A percentile compares a stretch with the other conserved stretches of the same genome.
Evolutionary conservation across 2,888 invertebrate genomes (phyloP).

Genomic region (Cataglyphis albicans): DNA sequence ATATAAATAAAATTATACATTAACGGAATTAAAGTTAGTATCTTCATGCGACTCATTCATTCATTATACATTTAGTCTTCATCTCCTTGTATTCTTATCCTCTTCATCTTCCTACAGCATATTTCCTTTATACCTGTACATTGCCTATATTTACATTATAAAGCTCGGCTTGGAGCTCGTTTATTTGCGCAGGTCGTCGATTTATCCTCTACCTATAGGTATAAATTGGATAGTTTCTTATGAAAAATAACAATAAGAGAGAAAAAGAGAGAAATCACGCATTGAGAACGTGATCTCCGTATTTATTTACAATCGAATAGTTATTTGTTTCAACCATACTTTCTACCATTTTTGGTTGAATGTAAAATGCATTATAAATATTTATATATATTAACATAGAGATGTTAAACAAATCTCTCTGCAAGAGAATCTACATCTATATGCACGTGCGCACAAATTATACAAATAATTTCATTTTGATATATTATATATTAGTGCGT

Average conservation of each 20-base stretch:
- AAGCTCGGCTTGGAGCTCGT: slow-evolving; percentile 55
- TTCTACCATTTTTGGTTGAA: slow-evolving; percentile 58
- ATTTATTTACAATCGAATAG: slow-evolving; percentile 74
- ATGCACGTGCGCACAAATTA: slow-evolving; percentile 30
- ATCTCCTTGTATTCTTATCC: slow-evolving; percentile 57
- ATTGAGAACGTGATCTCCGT: slow-evolving; percentile 50
- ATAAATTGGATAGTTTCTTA: slow-evolving; percentile 59
- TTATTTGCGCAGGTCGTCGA: slow-evolving; percentile 42
- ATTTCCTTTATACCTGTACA: slow-evolving; percentile 60
- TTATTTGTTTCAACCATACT: slow-evolving; percentile 46
- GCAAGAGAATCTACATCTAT: slow-evolving; percentile 16
- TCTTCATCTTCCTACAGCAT: slow-evolving; percentile 66
- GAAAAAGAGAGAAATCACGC: slow-evolving; percentile 45
- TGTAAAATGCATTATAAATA: slow-evolving; percentile 53
- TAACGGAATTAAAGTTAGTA: slow-evolving; percentile 60
- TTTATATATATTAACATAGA: slow-evolving; percentile 57
- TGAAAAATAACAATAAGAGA: slow-evolving; percentile 62
- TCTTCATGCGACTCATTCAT: slow-evolving; percentile 63
- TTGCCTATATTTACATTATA: slow-evolving; percentile 75
- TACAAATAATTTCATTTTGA: not conserved
- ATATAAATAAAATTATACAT: slow-evolving; percentile 67
- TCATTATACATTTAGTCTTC: slow-evolving; percentile 61
- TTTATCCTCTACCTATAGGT: slow-evolving; percentile 65
- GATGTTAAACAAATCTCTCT: slow-evolving; percentile 10
- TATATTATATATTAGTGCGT: slow-evolving; percentile 1